Base-by-base conservation (phyloP, 1,140 invertebrate species). In the Tetramorium parvispinum region DNA sequence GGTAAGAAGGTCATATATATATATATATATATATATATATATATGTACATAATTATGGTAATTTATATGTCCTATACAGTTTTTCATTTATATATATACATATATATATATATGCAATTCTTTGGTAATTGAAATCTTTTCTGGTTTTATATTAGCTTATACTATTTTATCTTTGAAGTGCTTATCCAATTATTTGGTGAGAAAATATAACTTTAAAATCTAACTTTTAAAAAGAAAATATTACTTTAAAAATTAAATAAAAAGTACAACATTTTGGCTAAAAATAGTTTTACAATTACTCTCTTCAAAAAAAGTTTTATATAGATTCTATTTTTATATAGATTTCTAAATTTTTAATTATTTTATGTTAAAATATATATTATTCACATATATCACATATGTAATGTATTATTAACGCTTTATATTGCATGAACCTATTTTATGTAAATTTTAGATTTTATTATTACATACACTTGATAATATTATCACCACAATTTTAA, bases 331-430 rank as follows among this genome's bases (percentile, higher is more conserved):
- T n/a, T 40, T 13, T 66, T 43, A 4, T 66, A 5, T 66, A 21
- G 13, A 10, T 46, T 78, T 46, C 10, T 24, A 65, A 27, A 78
- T 21, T 49, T 32, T 46, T 11, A 21, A 78, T 78, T 8, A 68
- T 55, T 51, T 81, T 16, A 53, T 81, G n/a, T 81, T 51, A 6
- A 51, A 66, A 21, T 66, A 66, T 81, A 27, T 81, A 11, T 81
- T 27, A 10, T 16, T 32, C 5, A 46, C 27, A 4, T 32, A 32
- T 32, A 32, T 32, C 32, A 32, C 32, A 32, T 0, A 32, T 32
- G 4, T 32, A 32, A 81, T 43, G 2, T 53, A 18, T 0, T 27
- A 55, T 81, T 27, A 43, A 57, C 7, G 32, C 27, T 83, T 83
- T 73, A 37, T 37, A n/a, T 81, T 32, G 66, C 51, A 82, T 57